These are phyloP conservation scores for Petroica traversi DNA, from an alignment of 2,113 vertebrate species.

Conservation along the genomic window DNA sequence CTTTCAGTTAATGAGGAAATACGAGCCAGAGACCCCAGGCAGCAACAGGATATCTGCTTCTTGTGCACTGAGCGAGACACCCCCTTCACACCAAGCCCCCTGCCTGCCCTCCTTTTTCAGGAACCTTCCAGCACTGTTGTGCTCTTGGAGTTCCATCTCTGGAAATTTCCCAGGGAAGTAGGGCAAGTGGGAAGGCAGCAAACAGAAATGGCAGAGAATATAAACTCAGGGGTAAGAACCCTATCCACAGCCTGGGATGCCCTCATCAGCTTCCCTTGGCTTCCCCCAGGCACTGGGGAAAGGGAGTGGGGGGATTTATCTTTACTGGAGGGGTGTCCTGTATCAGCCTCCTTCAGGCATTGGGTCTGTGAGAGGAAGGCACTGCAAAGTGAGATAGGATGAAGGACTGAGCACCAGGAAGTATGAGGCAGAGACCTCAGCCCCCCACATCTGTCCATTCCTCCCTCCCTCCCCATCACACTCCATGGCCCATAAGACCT, in stretches of 20 bases:
- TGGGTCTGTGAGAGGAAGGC: not conserved
- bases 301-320: not conserved
- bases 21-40: constrained; percentile 11
- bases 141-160: not conserved
- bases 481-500: not conserved
- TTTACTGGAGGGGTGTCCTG: not conserved
- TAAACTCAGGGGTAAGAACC: not conserved
- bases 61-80: not conserved
- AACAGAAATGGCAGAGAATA: not conserved
- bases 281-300: not conserved
- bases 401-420: not conserved
- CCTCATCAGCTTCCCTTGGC: not conserved
- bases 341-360: not conserved
- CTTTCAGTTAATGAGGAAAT: constrained; percentile 65
- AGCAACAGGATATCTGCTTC: constrained; percentile 55
- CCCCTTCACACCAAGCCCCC: not conserved
- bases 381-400: not conserved
- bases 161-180: not conserved
- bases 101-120: not conserved
- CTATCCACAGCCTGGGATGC: not conserved
- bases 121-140: not conserved
- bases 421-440: not conserved
- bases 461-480: not conserved
- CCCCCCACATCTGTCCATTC: not conserved
- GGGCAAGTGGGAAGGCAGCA: not conserved